Percentiles rank a stretch among this genome's conserved stretches.
Evolutionary conservation across 2,113 vertebrate species (phyloP).

Genomic region (Pimephales promelas): DNA sequence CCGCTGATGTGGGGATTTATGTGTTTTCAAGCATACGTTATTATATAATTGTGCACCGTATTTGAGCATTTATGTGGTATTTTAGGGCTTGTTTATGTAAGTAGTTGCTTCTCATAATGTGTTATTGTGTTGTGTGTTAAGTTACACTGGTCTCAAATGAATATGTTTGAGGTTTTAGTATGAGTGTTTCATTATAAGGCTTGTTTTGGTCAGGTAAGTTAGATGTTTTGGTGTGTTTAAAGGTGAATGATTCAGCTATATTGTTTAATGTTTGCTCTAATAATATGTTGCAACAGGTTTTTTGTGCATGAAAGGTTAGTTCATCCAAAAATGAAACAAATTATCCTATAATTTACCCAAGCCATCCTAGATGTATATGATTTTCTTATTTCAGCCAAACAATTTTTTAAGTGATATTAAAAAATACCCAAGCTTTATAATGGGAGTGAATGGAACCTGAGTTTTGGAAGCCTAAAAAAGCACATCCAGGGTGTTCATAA

Average conservation of each 20-base stretch:
- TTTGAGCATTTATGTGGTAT: neutral
- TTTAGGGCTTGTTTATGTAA: neutral
- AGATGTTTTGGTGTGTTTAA: neutral
- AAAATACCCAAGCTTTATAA: no score
- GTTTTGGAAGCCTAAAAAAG: no score
- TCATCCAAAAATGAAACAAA: no score
- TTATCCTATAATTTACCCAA: no score
- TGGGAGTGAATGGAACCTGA: no score
- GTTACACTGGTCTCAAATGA: neutral
- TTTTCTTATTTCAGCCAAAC: no score
- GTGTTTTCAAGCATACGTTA: neutral
- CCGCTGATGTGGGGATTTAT: neutral
- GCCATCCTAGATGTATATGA: no score
- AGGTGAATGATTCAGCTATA: neutral
- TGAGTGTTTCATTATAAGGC: neutral
- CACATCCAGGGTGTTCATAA: no score
- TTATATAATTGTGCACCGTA: neutral
- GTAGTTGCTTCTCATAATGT: neutral
- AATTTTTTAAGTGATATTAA: no score
- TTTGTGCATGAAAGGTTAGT: neutral
- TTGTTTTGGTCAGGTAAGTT: neutral
- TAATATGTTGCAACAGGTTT: neutral
- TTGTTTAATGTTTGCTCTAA: neutral
- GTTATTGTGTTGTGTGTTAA: neutral
- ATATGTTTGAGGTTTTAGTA: neutral